These are phyloP conservation scores for Paraplagusia blochii DNA, from an alignment of 2,113 vertebrate species.

Conservation along the genomic window DNA sequence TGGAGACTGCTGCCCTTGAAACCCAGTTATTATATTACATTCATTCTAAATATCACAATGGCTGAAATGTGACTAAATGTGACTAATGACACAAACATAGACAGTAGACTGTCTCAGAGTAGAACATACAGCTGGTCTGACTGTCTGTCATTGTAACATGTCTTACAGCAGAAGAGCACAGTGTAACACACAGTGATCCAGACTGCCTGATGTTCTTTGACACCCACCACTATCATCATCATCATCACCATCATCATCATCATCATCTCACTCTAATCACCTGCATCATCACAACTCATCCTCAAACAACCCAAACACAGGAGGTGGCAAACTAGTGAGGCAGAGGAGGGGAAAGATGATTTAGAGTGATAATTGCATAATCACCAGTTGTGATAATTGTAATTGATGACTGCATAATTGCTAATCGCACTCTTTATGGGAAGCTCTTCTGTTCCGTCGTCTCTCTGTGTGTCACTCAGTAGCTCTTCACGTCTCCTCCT, in stretches of 20 bases:
- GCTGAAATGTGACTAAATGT: too few species aligned
- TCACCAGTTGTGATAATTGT: slow-evolving; percentile 77
- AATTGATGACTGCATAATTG: slow-evolving; percentile 78
- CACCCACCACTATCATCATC: slow-evolving; percentile 42
- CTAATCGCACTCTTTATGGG: slow-evolving; percentile 73
- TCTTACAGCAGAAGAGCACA: too few species aligned
- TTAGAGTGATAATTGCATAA: slow-evolving; percentile 80
- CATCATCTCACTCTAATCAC: slow-evolving; percentile 60
- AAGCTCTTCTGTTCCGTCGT: slow-evolving; percentile 62
- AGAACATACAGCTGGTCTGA: too few species aligned
- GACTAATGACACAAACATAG: too few species aligned
- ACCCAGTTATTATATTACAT: too few species aligned
- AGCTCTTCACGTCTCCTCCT: slow-evolving; percentile 35
- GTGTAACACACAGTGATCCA: slow-evolving; percentile 1
- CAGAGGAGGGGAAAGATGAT: slow-evolving; percentile 66
- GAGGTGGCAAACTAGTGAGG: slow-evolving; percentile 65
- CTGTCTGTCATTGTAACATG: too few species aligned
- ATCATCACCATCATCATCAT: slow-evolving; percentile 38
- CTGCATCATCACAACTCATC: slow-evolving; percentile 59
- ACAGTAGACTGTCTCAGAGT: too few species aligned
- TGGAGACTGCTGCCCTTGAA: too few species aligned
- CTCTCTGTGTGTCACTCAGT: slow-evolving; percentile 39
- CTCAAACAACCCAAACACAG: slow-evolving; percentile 66
- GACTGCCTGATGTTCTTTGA: slow-evolving; percentile 10
- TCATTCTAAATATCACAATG: too few species aligned